Evolutionary conservation across 2,888 invertebrate genomes (phyloP).

Genomic region (Acanthosepion pharaonis): DNA sequence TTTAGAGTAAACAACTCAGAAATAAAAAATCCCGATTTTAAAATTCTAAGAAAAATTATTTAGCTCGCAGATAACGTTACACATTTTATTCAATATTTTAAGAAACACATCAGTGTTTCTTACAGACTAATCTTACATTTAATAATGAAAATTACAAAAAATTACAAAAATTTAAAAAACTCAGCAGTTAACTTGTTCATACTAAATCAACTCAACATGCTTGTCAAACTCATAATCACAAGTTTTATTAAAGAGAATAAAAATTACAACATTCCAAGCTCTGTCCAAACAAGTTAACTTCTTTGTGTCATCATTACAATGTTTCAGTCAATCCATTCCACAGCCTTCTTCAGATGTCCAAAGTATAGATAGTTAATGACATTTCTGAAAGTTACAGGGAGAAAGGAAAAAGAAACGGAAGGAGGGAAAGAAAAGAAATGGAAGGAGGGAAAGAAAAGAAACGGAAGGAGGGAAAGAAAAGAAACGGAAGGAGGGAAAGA

Average conservation of each 20-base stretch:
- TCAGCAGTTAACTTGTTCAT: too few species aligned
- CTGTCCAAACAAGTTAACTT: background rate
- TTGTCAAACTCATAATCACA: background rate
- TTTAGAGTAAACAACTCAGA: too few species aligned
- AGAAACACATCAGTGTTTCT: too few species aligned
- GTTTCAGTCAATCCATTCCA: background rate
- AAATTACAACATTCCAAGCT: background rate
- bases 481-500: background rate
- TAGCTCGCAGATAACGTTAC: too few species aligned
- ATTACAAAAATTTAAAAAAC: too few species aligned
- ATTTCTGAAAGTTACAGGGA: background rate
- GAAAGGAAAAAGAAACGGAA: background rate
- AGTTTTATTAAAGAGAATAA: background rate
- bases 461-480: background rate
- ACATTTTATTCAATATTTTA: too few species aligned
- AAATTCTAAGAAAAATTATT: too few species aligned
- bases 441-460: background rate
- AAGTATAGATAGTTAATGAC: background rate
- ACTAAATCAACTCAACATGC: background rate
- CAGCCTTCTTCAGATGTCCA: background rate
- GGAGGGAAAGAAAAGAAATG: too few species aligned
- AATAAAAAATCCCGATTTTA: too few species aligned
- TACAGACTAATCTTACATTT: too few species aligned
- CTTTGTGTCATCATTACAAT: background rate
- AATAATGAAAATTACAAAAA: too few species aligned